A percentile compares a stretch with the other conserved stretches of the same genome.
phyloP scores from a whole-genome alignment of 2,888 invertebrate species.

The Hybos culiciformis region DNA sequence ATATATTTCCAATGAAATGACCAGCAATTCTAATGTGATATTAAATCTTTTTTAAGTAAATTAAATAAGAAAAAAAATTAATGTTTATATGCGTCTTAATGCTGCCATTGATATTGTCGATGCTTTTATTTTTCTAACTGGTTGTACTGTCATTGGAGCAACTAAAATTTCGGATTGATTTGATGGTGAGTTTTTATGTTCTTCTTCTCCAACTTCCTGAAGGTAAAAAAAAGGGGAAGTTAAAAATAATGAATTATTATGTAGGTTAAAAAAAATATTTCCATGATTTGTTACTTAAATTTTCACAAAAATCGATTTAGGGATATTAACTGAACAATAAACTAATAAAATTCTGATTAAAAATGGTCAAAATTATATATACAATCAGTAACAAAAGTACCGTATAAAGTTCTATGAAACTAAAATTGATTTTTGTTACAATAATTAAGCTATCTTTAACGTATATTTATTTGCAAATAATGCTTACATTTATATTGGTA shows the following conservation, averaged over 20 bases:
- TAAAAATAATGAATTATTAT: no score
- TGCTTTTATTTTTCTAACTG: slow-evolving; percentile 62
- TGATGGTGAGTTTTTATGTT: slow-evolving; percentile 33
- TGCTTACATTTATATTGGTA: slow-evolving; percentile 63
- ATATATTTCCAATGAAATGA: no score
- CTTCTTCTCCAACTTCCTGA: slow-evolving; percentile 57
- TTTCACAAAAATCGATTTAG: no score
- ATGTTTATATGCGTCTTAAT: slow-evolving; percentile 38
- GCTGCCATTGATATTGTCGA: slow-evolving; percentile 50
- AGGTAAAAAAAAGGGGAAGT: slow-evolving; percentile 27
- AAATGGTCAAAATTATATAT: no score
- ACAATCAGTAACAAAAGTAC: no score
- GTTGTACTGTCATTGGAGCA: slow-evolving; percentile 73
- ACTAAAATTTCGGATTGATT: slow-evolving; percentile 46
- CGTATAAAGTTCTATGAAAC: slow-evolving; percentile 1
- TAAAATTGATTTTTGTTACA: background rate
- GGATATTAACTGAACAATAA: no score
- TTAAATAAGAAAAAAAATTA: background rate
- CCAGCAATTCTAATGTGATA: no score
- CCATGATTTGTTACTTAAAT: no score
- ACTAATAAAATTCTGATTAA: no score
- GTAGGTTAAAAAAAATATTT: no score
- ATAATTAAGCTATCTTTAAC: background rate
- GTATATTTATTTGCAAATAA: background rate
- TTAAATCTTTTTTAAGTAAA: no score